Base-by-base conservation (phyloP, 2,888 invertebrate genomes). In the Liopterus haemorrhoidalis region DNA sequence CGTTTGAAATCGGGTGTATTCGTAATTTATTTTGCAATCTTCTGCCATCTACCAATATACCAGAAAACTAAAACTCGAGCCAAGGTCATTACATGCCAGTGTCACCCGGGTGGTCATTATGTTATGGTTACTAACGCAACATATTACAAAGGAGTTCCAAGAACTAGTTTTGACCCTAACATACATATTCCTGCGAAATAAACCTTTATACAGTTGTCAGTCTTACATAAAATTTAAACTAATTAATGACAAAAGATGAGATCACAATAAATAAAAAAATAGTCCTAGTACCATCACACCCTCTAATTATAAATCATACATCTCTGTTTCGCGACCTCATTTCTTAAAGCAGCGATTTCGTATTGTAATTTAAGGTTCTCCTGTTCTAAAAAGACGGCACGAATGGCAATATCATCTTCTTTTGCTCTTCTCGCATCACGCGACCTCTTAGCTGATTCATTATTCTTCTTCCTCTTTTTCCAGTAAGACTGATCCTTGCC, bases 401-500 rank as follows among this genome's bases (percentile, higher is more conserved):
- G 74, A 27, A 94, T 84, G 0, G 93, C 91, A 38, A 94, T 82
- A 57, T 92, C 90, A 54, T 94, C 91, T 64, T 96, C 95, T 57
- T 94, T 88, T 30, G 86, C 80, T 55, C 92, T 75, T 46, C 96
- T 73, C 1, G 91, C 81, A 59, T 96, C 95, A 2, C 96, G 74
- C 0, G 93, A 94, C 55, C 92, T 77, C 67, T 96, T 96, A 0
- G 96, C 96, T 0, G 96, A 95, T 51, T 85, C 88, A 64, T 96
- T 96, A 66, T 96, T 96, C 62, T 91, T 89, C 52, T 86, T 78
- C 6, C 95, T 71, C 43, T 92, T 78, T 57, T 89, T 91, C 71
- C 85, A 84, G 63, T 96, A 96, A 0, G 85, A 80, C 2, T 85
- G 85, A 62, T 93, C 91, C 57, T 86, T 75, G 42, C 52, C 51